Conservation (phyloP, 2,888 invertebrate genomes). For the Pachycephus smyrnensis region DNA sequence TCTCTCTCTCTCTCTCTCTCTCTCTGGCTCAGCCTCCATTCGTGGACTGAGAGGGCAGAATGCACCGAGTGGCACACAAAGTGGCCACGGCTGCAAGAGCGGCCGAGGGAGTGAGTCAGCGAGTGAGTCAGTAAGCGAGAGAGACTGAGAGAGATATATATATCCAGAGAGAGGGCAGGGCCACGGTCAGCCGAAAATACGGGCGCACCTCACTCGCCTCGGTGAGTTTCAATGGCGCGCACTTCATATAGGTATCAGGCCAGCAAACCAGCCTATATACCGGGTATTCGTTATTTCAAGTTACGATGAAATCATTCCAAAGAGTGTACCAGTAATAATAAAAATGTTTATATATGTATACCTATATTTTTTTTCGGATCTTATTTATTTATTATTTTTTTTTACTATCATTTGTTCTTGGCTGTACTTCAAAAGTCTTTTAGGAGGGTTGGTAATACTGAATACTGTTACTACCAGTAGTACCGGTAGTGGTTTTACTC, state of each 20-base stretch:
- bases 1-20: constrained; percentile 13
- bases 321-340: background rate
- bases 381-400: background rate
- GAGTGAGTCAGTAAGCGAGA: constrained; percentile 11
- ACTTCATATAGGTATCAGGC: constrained; percentile 19
- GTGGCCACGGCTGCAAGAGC: background rate
- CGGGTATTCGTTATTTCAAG: background rate
- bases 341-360: too few relatives aligned
- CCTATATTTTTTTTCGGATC: too few relatives aligned
- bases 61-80: constrained; percentile 36
- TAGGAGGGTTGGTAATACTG: background rate
- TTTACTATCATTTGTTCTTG: background rate
- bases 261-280: background rate
- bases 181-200: constrained; percentile 64
- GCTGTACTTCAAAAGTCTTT: background rate
- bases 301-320: background rate
- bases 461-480: background rate
- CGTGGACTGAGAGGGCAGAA: constrained; percentile 26
- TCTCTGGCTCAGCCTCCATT: constrained; percentile 16
- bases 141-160: constrained; percentile 24
- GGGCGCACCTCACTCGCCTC: constrained; percentile 41
- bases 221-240: constrained; percentile 51
- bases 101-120: background rate
- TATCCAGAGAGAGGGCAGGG: constrained; percentile 55
- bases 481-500: background rate